Base-by-base conservation (phyloP, 1,140 invertebrate species). In the Batillaria attramentaria region DNA sequence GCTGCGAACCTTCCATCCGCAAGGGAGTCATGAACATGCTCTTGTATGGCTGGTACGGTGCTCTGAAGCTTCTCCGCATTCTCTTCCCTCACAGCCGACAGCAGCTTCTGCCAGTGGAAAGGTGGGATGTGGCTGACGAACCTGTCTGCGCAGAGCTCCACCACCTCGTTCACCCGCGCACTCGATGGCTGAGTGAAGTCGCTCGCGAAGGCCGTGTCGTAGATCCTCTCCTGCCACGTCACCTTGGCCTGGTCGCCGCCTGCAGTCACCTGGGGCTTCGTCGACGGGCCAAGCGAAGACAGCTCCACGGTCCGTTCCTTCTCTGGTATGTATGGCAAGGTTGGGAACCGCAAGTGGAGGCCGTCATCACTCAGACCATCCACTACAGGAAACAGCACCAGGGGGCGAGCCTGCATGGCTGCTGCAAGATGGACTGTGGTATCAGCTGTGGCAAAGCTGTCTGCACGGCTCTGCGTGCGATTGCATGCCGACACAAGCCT, bases 31-130 rank as follows among this genome's bases (percentile, higher is more conserved):
- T 78, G 79, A 28, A 83, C 80, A 31, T 81, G 81, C 39, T 85
- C 78, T 65, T 82, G 68, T 13, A 83, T 77, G 28, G 79, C 77
- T 18, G 73, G 28, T 31, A 84, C 83, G 18, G 79, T 72, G n/a
- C 74, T 75, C 54, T 74, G 77, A 20, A 87, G 80, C 57, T 83
- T 85, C 54, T 81, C 77, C 16, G 77, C 65, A 68, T 87, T 84
- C 65, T 85, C 84, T 42, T 86, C 84, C 57, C 87, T 62, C 1
- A 86, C 79, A 5, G 87, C 83, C 35, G 79, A 84, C 4, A 89
- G 78, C 6, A 89, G 70, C 43, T 82, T 81, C 79, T 89, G 88
- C 88, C 88, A 89, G n/a, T 84, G 83, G 66, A 84, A 81, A 18
- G 86, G 80, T 60, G 85, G 84, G 60, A 89, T 83, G 60, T 82